Evolutionary conservation across 1,140 invertebrate species (phyloP).

Genomic region (Drosophila sproati): DNA sequence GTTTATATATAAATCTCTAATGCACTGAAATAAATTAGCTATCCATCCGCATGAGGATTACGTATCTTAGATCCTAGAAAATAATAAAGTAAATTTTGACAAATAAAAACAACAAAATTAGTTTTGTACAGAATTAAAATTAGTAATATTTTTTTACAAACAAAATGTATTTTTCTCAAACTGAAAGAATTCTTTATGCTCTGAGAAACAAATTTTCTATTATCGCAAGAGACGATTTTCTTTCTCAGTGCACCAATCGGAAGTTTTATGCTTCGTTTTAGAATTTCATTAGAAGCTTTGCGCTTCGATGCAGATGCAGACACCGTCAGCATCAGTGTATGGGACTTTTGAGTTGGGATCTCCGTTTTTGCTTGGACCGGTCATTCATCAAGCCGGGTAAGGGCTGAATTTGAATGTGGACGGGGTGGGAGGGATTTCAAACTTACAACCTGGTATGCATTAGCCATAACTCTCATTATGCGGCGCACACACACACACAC

Average conservation of each 20-base stretch:
- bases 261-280: slow-evolving; percentile 69
- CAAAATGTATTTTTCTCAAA: no score
- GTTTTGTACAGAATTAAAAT: no score
- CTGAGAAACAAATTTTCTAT: no score
- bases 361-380: background rate
- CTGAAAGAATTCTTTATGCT: no score
- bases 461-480: slow-evolving; percentile 81
- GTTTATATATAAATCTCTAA: slow-evolving; percentile 56
- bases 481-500: slow-evolving; percentile 19
- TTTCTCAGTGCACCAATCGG: slow-evolving; percentile 14
- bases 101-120: no score
- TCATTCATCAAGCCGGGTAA: slow-evolving; percentile 61
- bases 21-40: background rate
- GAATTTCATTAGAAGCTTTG: slow-evolving; percentile 50
- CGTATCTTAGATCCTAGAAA: no score
- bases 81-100: no score
- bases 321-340: background rate
- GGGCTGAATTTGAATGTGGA: slow-evolving; percentile 8
- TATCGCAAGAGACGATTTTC: background rate
- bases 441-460: slow-evolving; percentile 46
- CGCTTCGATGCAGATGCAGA: slow-evolving; percentile 31
- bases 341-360: slow-evolving; percentile 1
- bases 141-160: no score
- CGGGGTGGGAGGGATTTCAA: background rate
- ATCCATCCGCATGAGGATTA: no score